Conservation (phyloP, 1,140 invertebrate genomes). For the Drosophila punjabiensis region DNA sequence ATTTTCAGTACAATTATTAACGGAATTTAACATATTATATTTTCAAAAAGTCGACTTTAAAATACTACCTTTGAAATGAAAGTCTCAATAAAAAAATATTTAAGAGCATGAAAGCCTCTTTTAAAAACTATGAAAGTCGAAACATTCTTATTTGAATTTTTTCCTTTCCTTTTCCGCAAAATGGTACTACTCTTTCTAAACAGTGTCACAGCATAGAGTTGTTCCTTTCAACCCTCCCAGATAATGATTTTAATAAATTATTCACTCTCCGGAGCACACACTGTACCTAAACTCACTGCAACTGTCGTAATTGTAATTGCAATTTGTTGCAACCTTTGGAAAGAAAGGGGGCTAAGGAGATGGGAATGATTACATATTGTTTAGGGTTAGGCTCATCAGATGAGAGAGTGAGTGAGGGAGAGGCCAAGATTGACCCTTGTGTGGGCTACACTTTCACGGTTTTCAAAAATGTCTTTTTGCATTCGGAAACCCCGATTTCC, state of each 20-base stretch:
- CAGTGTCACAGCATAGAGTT: background rate
- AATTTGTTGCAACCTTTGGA: constrained; percentile 40
- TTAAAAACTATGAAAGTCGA: no score
- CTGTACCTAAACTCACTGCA: constrained; percentile 38
- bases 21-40: background rate
- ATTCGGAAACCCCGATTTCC: constrained; percentile 65
- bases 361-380: constrained; percentile 22
- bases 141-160: no score
- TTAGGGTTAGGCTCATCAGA: constrained; percentile 17
- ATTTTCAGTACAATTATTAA: background rate
- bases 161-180: no score
- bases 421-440: constrained; percentile 18
- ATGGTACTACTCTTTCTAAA: no score
- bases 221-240: background rate
- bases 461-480: constrained; percentile 59
- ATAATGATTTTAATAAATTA: background rate
- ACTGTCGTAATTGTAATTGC: constrained; percentile 57
- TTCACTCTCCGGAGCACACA: background rate
- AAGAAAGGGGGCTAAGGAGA: background rate
- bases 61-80: no score
- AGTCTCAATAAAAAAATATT: no score
- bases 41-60: background rate
- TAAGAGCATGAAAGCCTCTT: no score
- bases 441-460: constrained; percentile 63
- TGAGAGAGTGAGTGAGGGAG: background rate